A percentile compares a stretch with the other conserved stretches of the same genome.
Evolutionary conservation across 2,797 vertebrate genomes (phyloP).

Genomic region (Chiloscyllium punctatum): DNA sequence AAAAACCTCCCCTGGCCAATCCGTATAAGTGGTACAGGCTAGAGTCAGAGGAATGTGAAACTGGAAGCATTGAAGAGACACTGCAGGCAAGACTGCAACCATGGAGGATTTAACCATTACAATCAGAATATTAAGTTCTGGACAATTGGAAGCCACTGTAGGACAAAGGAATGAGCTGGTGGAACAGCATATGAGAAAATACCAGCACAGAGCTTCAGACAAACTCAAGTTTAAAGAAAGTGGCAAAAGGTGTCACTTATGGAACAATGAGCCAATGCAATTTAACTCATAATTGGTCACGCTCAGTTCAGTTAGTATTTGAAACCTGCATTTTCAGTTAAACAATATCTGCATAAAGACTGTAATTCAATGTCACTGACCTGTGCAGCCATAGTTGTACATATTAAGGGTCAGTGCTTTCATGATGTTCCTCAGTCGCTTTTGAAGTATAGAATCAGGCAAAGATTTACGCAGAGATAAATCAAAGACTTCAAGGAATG

Average conservation of each 20-base stretch:
- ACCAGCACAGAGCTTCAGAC: background rate
- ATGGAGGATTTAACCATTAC: background rate
- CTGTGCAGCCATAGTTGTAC: slow-evolving; percentile 93
- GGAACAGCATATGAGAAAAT: background rate
- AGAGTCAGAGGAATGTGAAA: background rate
- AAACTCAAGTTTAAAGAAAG: background rate
- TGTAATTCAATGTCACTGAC: slow-evolving; percentile 51
- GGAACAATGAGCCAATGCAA: background rate
- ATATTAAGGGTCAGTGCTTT: slow-evolving; percentile 77
- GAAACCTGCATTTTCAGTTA: background rate
- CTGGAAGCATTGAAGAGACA: background rate
- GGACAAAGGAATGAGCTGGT: background rate
- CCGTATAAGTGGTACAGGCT: background rate
- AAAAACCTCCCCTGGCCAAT: background rate
- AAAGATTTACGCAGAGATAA: slow-evolving; percentile 78
- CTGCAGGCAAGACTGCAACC: background rate
- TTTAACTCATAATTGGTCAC: background rate
- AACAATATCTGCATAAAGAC: background rate
- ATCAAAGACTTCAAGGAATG: slow-evolving; percentile 85
- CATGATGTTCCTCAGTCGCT: slow-evolving; percentile 81
- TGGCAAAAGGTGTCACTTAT: background rate
- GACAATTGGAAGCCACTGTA: background rate
- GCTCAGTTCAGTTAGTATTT: background rate
- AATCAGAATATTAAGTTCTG: background rate
- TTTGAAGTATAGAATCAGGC: slow-evolving; percentile 60